Evolutionary conservation across 2,113 vertebrate genomes (phyloP).

Genomic region (Bujurquina vittata): DNA sequence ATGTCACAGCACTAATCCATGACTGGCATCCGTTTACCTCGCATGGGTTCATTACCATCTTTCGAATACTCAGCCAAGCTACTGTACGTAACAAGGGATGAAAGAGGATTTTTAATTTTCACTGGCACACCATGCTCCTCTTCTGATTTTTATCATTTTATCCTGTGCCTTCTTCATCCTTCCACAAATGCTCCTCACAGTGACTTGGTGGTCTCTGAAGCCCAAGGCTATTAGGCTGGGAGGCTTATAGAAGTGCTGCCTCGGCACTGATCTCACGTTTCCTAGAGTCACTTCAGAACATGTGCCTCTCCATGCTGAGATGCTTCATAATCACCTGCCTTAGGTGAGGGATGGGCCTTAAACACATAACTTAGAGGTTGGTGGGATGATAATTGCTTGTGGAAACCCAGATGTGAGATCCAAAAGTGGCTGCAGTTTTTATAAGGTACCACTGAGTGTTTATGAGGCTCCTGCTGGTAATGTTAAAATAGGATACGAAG

Average conservation of each 20-base stretch:
- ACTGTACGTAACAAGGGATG: background rate
- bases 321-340: constrained; percentile 36
- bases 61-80: background rate
- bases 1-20: background rate
- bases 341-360: constrained; percentile 11
- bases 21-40: background rate
- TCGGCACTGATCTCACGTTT: constrained; percentile 47
- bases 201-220: constrained; percentile 36
- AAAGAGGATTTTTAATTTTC: background rate
- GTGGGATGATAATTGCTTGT: background rate
- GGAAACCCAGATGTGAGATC: constrained; percentile 8
- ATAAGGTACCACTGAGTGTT: background rate
- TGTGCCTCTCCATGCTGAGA: constrained; percentile 14
- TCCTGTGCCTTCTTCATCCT: constrained; percentile 1
- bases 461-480: constrained; percentile 17
- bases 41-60: background rate
- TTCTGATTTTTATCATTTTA: background rate
- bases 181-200: constrained; percentile 2
- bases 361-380: background rate
- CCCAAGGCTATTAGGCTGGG: constrained; percentile 40
- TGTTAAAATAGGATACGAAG: background rate
- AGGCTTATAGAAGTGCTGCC: constrained; percentile 55
- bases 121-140: background rate
- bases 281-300: constrained; percentile 40
- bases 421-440: constrained; percentile 9